These are phyloP conservation scores for Montipora capricornis DNA, from an alignment of 64 coral and sea anemone genomes.

Conservation along the genomic window DNA sequence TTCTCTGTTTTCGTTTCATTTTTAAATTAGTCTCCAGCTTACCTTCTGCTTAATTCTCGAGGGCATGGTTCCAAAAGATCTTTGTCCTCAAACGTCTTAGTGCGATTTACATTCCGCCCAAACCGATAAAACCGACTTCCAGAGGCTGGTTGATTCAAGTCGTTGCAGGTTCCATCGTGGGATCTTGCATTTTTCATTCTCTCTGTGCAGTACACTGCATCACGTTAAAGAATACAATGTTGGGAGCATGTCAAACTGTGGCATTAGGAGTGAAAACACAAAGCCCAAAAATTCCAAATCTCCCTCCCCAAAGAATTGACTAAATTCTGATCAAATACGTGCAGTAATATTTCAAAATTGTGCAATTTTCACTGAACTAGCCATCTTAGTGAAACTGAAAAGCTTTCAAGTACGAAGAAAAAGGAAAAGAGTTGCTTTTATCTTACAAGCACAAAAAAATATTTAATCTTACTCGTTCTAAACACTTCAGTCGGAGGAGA, in stretches of 20 bases:
- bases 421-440: not conserved
- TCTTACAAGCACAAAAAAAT: not conserved
- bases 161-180: slow-evolving; percentile 88
- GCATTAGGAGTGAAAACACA: too few species aligned
- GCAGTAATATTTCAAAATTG: too few species aligned
- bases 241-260: too few species aligned
- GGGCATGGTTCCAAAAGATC: slow-evolving; percentile 72
- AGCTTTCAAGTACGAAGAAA: too few species aligned
- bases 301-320: too few species aligned
- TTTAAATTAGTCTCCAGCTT: not conserved
- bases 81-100: slow-evolving; percentile 68
- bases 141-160: slow-evolving; percentile 72
- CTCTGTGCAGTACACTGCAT: slow-evolving; percentile 76
- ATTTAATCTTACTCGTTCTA: slow-evolving; percentile 57
- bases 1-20: too few species aligned
- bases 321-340: too few species aligned
- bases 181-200: slow-evolving; percentile 46
- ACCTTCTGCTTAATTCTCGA: slow-evolving; percentile 72
- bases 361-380: too few species aligned
- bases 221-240: not conserved
- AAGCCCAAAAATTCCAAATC: too few species aligned
- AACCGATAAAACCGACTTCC: slow-evolving; percentile 86
- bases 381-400: too few species aligned
- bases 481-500: slow-evolving; percentile 14
- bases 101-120: slow-evolving; percentile 72